Conservation (phyloP, 2,888 invertebrate species). For the Drosophila macrospina region DNA sequence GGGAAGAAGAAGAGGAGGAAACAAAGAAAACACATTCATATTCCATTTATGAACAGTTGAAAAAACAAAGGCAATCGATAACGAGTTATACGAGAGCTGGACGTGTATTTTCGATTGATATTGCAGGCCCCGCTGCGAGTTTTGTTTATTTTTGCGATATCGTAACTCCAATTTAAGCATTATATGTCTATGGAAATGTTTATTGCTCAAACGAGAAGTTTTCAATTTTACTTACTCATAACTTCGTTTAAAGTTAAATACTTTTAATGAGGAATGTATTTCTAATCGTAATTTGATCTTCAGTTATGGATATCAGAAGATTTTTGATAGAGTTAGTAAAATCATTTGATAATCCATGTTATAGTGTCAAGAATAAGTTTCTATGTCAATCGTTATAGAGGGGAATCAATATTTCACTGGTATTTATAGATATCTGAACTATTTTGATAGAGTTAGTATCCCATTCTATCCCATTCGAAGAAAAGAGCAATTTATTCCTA, state of each 20-base stretch:
- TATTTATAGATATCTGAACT: too few relatives aligned
- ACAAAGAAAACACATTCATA: conserved; percentile 1
- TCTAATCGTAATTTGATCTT: neutral
- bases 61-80: conserved; percentile 9
- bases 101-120: neutral
- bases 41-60: neutral
- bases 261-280: neutral
- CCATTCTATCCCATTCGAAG: too few relatives aligned
- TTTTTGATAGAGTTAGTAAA: too few relatives aligned
- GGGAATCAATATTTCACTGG: too few relatives aligned
- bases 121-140: neutral
- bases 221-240: too few relatives aligned
- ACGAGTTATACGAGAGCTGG: neutral
- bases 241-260: too few relatives aligned
- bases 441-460: too few relatives aligned
- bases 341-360: too few relatives aligned
- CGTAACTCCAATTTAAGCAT: neutral
- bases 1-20: too few relatives aligned
- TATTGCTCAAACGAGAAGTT: neutral
- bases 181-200: neutral
- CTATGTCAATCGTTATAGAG: too few relatives aligned
- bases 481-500: neutral
- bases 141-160: neutral
- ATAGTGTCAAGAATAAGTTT: too few relatives aligned
- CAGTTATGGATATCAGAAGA: neutral